These are phyloP conservation scores for Promerops cafer DNA, from an alignment of 2,113 vertebrate genomes.

Conservation along the genomic window DNA sequence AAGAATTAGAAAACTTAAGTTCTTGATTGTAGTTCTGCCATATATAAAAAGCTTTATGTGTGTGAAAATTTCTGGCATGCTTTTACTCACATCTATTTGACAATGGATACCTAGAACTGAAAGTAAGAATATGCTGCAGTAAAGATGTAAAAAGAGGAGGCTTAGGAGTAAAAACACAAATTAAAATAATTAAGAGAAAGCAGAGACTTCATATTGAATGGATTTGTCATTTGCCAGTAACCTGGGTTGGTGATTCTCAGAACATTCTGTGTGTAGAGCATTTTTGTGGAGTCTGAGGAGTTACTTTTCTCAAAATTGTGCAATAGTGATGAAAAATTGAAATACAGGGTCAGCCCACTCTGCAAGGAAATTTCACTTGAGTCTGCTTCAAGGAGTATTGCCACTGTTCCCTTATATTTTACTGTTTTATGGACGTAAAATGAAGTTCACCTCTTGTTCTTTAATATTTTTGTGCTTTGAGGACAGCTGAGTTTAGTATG, in stretches of 20 bases:
- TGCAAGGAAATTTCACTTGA: background rate
- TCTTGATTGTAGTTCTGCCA: background rate
- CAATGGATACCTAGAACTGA: background rate
- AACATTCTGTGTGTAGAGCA: background rate
- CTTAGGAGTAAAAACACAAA: background rate
- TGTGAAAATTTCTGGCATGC: background rate
- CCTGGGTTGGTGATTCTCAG: background rate
- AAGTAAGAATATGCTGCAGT: background rate
- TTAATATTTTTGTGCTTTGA: background rate
- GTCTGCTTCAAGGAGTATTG: background rate
- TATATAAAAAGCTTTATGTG: background rate
- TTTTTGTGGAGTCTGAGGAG: background rate
- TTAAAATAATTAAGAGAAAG: background rate
- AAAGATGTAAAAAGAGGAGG: background rate
- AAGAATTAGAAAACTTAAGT: background rate
- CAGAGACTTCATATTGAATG: background rate
- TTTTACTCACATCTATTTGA: background rate
- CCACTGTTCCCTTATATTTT: background rate
- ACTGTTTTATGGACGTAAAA: background rate
- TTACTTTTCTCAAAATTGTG: background rate
- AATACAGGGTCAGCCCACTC: background rate
- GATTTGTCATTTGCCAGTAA: background rate
- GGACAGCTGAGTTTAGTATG: background rate
- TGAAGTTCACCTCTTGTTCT: background rate
- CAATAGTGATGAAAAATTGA: constrained; percentile 1